A percentile compares a stretch with the other conserved stretches of the same genome.
phyloP scores from a whole-genome alignment of 2,797 vertebrate species.

The Sciurus carolinensis region DNA sequence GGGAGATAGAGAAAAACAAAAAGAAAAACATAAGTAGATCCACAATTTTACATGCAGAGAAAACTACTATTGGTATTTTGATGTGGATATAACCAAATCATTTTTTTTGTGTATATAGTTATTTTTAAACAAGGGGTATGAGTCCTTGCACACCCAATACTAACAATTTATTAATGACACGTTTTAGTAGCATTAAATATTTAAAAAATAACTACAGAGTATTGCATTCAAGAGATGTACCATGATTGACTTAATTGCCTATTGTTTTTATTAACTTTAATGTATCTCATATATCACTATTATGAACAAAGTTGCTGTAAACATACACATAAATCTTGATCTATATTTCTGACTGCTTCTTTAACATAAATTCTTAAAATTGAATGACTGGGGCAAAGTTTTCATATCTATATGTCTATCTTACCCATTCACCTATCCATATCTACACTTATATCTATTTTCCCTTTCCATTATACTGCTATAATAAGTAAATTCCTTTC shows the following conservation, averaged over 20 bases:
- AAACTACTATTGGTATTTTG: conserved; percentile 31
- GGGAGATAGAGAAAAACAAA: conserved; percentile 47
- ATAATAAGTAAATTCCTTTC: not conserved
- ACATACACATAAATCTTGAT: not conserved
- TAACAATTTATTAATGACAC: not conserved
- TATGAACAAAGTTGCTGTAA: not conserved
- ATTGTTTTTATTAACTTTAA: conserved; percentile 27
- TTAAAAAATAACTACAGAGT: not conserved
- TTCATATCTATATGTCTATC: not conserved
- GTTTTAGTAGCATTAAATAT: not conserved
- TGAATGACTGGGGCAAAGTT: conserved; percentile 38
- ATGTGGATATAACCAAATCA: not conserved
- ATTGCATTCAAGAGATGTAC: not conserved
- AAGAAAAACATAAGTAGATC: conserved; percentile 24
- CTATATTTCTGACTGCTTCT: not conserved
- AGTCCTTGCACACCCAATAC: not conserved
- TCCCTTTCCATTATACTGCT: not conserved
- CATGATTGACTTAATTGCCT: not conserved
- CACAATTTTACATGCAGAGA: conserved; percentile 35
- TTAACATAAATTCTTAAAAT: conserved; percentile 52
- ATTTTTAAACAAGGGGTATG: not conserved
- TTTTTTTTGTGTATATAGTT: conserved; percentile 41
- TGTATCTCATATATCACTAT: not conserved
- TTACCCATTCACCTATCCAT: not conserved
- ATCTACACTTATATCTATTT: not conserved